A percentile compares a stretch with the other conserved stretches of the same genome.
Conservation (phyloP, 1,140 invertebrate genomes). For the Ptiloglossa arizonensis region DNA sequence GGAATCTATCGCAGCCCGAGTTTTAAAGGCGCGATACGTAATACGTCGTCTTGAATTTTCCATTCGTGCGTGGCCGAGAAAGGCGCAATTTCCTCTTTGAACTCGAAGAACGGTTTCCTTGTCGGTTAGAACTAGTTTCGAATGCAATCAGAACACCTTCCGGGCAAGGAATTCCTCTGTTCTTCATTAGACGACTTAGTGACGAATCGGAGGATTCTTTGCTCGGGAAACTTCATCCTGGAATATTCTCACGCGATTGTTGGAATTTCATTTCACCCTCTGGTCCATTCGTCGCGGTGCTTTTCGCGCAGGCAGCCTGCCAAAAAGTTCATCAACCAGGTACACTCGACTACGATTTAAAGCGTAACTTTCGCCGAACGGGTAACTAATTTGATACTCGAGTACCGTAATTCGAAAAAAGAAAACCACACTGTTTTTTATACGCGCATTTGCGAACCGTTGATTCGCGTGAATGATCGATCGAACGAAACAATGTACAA, state of each 20-base stretch:
- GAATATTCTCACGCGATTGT: slow-evolving; percentile 2
- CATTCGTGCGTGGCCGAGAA: neutral
- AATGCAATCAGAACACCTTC: slow-evolving; percentile 11
- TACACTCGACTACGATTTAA: neutral
- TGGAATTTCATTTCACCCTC: slow-evolving; percentile 3
- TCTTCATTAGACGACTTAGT: slow-evolving; percentile 22
- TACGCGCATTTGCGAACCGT: too few relatives aligned
- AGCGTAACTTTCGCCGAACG: neutral
- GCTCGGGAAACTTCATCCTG: neutral
- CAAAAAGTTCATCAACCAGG: slow-evolving; percentile 18
- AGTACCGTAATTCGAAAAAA: neutral
- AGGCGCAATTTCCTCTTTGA: slow-evolving; percentile 20
- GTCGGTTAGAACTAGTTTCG: slow-evolving; percentile 17
- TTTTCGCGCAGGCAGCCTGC: neutral
- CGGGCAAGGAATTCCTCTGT: neutral
- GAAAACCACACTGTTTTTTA: neutral
- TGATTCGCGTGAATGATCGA: too few relatives aligned
- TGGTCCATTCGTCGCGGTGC: neutral
- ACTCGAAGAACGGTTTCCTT: neutral
- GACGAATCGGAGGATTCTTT: slow-evolving; percentile 16
- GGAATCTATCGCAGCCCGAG: neutral
- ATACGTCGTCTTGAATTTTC: slow-evolving; percentile 1
- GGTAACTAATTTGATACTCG: neutral
- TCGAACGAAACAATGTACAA: too few relatives aligned
- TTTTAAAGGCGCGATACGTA: slow-evolving; percentile 12